These are phyloP conservation scores for Acleris cristana DNA, from an alignment of 2,888 invertebrate genomes.

Conservation along the genomic window DNA sequence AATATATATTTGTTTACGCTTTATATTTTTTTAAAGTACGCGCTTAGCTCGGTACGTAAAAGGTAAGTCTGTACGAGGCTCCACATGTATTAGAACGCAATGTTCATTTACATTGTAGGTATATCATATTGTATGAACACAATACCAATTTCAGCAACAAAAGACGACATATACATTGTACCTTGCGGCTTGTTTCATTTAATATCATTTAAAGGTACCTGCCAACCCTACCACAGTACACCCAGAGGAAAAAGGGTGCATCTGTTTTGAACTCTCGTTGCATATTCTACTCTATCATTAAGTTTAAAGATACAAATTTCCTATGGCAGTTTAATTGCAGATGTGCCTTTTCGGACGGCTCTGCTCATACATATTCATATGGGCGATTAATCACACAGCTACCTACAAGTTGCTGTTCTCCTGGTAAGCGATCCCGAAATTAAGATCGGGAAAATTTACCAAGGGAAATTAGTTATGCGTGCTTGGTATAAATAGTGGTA, in stretches of 20 bases:
- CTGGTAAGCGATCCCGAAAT: slow-evolving; percentile 34
- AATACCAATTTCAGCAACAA: slow-evolving; percentile 32
- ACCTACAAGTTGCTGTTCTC: slow-evolving; percentile 47
- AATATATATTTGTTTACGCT: no score
- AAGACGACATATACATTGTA: slow-evolving; percentile 13
- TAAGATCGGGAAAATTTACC: slow-evolving; percentile 47
- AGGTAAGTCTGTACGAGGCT: no score
- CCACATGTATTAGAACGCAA: no score
- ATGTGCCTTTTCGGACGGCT: no score
- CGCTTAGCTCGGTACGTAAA: no score
- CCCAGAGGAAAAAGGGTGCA: no score
- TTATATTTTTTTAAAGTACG: no score
- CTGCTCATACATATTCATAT: slow-evolving; percentile 80
- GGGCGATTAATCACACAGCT: slow-evolving; percentile 75
- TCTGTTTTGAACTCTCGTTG: no score
- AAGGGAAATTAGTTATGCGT: slow-evolving; percentile 58
- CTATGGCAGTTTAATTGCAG: no score
- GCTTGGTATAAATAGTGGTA: slow-evolving; percentile 53
- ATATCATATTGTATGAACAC: slow-evolving; percentile 13
- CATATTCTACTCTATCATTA: no score
- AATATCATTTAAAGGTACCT: slow-evolving; percentile 76
- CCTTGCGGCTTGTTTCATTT: slow-evolving; percentile 68
- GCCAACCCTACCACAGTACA: slow-evolving; percentile 60
- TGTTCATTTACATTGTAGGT: no score
- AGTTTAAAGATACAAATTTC: no score